phyloP scores from a whole-genome alignment of 2,113 vertebrate species.

The Chloebia gouldiae region DNA sequence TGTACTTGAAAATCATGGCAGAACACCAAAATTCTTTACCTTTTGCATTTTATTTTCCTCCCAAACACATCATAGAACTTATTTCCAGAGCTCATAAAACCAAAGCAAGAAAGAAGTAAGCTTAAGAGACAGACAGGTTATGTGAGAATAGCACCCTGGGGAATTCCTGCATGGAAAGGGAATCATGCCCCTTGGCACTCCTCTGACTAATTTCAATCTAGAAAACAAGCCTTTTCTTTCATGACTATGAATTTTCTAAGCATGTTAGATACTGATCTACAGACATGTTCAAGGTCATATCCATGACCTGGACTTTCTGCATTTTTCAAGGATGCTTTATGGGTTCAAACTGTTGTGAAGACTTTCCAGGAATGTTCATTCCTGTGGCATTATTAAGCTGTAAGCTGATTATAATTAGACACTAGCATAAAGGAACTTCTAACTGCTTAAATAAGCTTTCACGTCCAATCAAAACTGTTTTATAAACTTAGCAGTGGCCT shows the following conservation, averaged over 20 bases:
- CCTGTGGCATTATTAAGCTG: background rate
- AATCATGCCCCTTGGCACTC: background rate
- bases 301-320: background rate
- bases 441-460: slow-evolving; percentile 13
- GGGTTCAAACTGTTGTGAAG: background rate
- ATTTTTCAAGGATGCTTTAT: background rate
- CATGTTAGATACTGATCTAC: background rate
- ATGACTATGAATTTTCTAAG: background rate
- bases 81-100: slow-evolving; percentile 5
- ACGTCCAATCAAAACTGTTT: background rate
- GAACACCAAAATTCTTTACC: background rate
- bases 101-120: background rate
- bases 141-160: background rate
- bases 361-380: background rate
- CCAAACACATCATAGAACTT: background rate
- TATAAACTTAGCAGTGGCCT: slow-evolving; percentile 1
- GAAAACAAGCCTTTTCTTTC: background rate
- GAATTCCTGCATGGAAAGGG: background rate
- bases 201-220: background rate
- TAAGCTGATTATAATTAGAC: background rate
- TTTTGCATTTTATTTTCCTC: background rate
- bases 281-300: background rate
- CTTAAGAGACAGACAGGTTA: background rate
- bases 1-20: background rate
- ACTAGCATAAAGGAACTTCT: background rate